Conservation (phyloP, 2,888 invertebrate species). For the Cheilosia impressa region DNA sequence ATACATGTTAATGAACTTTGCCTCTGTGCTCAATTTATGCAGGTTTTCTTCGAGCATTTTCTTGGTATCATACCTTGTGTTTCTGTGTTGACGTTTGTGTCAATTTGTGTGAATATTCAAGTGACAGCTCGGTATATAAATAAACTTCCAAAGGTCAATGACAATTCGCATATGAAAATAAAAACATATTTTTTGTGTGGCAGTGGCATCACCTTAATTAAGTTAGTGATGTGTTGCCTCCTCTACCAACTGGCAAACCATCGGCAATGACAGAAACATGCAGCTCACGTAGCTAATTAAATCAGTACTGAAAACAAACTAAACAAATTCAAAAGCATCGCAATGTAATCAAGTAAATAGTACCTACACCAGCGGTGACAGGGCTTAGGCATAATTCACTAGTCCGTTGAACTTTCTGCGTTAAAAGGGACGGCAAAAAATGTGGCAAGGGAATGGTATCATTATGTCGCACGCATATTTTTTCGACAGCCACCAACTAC, state of each 20-base stretch:
- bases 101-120: conserved; percentile 30
- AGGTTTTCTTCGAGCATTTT: conserved; percentile 19
- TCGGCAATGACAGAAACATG: conserved; percentile 22
- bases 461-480: conserved; percentile 35
- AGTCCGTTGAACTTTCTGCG: conserved; percentile 55
- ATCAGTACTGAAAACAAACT: conserved; percentile 7
- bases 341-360: background rate
- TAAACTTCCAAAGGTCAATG: conserved; percentile 50
- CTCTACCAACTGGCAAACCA: conserved; percentile 29
- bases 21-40: conserved; percentile 27
- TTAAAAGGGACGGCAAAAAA: background rate
- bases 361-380: background rate
- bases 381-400: conserved; percentile 29
- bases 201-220: conserved; percentile 54
- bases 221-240: conserved; percentile 38
- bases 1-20: conserved; percentile 63
- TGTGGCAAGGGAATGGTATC: background rate
- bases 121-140: conserved; percentile 11
- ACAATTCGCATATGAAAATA: conserved; percentile 29
- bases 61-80: background rate
- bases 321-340: conserved; percentile 12
- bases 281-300: conserved; percentile 48
- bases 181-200: conserved; percentile 8
- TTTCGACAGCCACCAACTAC: conserved; percentile 2
- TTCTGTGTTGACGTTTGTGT: conserved; percentile 27